A percentile compares a stretch with the other conserved stretches of the same genome.
Conservation (phyloP, 1,140 invertebrate species). For the Penaeus chinensis region DNA sequence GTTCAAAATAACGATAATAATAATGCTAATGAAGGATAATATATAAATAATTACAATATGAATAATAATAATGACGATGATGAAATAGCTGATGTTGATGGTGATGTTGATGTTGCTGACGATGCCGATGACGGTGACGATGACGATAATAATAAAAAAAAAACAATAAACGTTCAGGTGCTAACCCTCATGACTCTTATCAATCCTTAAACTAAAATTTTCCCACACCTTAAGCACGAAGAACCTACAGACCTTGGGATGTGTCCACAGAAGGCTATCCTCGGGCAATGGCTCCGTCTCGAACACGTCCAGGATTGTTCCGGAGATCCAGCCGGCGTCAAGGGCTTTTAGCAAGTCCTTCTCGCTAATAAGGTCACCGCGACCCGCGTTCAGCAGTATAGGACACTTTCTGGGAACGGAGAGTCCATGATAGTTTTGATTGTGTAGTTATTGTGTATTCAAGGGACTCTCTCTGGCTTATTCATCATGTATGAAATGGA, state of each 20-base stretch:
- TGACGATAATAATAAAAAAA: too few relatives aligned
- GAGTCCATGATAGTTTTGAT: slow-evolving; percentile 65
- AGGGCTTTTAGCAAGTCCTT: slow-evolving; percentile 71
- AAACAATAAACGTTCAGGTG: not conserved
- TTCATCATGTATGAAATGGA: too few relatives aligned
- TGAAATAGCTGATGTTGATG: too few relatives aligned
- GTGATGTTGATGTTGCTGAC: too few relatives aligned
- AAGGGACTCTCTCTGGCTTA: too few relatives aligned
- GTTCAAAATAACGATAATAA: too few relatives aligned
- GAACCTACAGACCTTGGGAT: slow-evolving; percentile 5
- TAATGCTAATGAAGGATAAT: too few relatives aligned
- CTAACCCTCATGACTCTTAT: not conserved
- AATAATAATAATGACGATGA: too few relatives aligned
- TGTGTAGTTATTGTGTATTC: too few relatives aligned
- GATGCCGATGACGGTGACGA: too few relatives aligned
- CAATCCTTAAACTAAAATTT: not conserved
- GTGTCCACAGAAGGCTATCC: slow-evolving; percentile 71
- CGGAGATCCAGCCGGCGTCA: slow-evolving; percentile 71
- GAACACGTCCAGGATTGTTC: slow-evolving; percentile 75
- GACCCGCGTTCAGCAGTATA: slow-evolving; percentile 74
- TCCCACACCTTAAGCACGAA: not conserved
- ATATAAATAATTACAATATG: too few relatives aligned
- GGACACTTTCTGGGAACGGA: slow-evolving; percentile 47
- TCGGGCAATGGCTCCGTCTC: slow-evolving; percentile 71
- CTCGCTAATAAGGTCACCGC: slow-evolving; percentile 73